Evolutionary conservation across 2,888 invertebrate species (phyloP), one percentile per base, ranked within the genome.

Genomic region (Pollenia amentaria): DNA sequence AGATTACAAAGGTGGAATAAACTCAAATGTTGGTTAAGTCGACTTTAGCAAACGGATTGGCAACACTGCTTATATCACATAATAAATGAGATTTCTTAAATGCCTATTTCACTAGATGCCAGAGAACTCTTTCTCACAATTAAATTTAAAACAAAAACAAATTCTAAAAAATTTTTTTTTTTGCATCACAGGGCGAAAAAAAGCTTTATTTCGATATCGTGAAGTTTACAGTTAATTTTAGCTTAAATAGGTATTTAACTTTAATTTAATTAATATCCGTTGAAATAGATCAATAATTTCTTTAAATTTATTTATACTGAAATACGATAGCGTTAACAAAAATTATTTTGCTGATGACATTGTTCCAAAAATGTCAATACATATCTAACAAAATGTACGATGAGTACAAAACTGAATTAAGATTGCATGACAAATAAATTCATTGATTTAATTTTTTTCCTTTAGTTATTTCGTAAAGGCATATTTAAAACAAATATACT

Each of bases 381-480:
- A 76, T 21, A 18, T n/a, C 10, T n/a, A 60, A 48, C 60, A 38
- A 75, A 75, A 60, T 18, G 10, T 65, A 53, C 29, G 21, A 75
- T 16, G 42, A 51, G 14, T 14, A 75, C 10, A 65, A 70, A 29
- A 9, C 16, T 40, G 51, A 82, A 76, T 64, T 65, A 48, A 64
- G 44, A 70, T 65, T 72, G 51, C 55, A 82, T 72, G 77, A 60
- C 70, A 65, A 57, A 84, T 48, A 65, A 64, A 65, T 64, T 78
- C 57, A 84, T 83, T 77, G 64, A 72, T 72, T 83, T 73, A 65
- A 29, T 16, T 55, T 81, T 55, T 12, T 65, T 40, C 29, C 48
- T 67, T 67, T 48, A 51, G n/a, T 57, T 38, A 53, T 48, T 11
- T 57, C 14, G 14, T 64, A 62, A 16, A 38, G n/a, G 38, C 51